Percentiles rank a stretch among this genome's conserved stretches.
Evolutionary conservation across 30 jellyfish, hydroid and myxozoan species (phyloP).

Genomic region (Hydra vulgaris): DNA sequence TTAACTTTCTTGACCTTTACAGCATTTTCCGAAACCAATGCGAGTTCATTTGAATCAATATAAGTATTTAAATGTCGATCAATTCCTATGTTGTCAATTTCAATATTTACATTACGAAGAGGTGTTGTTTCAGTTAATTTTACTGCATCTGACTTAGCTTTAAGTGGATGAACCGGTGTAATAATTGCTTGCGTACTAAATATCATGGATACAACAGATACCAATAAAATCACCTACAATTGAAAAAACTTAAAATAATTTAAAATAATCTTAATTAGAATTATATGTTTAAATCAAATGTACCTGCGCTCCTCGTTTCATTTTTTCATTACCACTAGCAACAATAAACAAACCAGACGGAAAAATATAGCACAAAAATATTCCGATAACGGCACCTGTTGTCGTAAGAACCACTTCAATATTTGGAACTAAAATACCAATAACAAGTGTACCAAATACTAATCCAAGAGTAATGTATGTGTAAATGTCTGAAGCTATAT

Average conservation of each 20-base stretch:
- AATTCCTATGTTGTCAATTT: background rate
- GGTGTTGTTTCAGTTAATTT: background rate
- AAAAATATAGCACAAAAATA: constrained; percentile 70
- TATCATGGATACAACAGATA: background rate
- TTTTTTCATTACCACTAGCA: constrained; percentile 36
- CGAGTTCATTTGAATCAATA: background rate
- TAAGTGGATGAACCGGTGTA: background rate
- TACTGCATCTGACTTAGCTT: background rate
- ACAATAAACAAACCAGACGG: constrained; percentile 71
- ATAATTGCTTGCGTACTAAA: background rate
- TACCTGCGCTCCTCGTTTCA: constrained; percentile 46
- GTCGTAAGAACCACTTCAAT: constrained; percentile 84
- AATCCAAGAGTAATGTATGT: constrained; percentile 49
- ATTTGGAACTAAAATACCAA: constrained; percentile 85
- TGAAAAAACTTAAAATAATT: background rate
- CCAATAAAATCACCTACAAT: background rate
- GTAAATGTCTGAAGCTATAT: constrained; percentile 83
- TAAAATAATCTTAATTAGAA: background rate
- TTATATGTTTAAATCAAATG: no score
- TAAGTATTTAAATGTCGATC: background rate
- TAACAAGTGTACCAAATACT: constrained; percentile 68
- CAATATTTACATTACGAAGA: background rate
- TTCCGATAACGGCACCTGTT: constrained; percentile 97
- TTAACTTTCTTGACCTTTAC: background rate
- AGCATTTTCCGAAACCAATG: background rate